Evolutionary conservation across 2,113 vertebrate genomes (phyloP).

Genomic region (Erpornis zantholeuca): DNA sequence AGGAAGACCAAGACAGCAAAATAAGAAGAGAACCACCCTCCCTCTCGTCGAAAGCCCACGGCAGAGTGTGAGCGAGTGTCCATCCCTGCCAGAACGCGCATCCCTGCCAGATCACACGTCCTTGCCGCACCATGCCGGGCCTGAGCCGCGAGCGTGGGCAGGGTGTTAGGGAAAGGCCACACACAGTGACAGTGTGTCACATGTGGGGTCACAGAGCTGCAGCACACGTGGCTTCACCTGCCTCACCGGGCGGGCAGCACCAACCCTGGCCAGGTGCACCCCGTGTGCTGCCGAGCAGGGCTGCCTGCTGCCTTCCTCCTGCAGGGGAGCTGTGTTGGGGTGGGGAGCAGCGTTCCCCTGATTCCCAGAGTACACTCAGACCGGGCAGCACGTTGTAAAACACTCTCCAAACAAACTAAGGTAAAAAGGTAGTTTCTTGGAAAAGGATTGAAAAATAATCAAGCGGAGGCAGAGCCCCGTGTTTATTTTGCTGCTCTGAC

Average conservation of each 20-base stretch:
- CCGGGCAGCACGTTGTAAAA: not conserved
- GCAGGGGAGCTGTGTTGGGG: not conserved
- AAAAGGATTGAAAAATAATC: conserved; percentile 45
- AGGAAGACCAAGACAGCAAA: not conserved
- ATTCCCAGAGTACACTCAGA: not conserved
- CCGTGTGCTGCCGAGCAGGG: accelerated
- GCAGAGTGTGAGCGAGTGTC: accelerated
- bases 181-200: accelerated
- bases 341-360: accelerated
- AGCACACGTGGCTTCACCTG: not conserved
- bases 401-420: conserved; percentile 28
- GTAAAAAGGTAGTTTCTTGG: conserved; percentile 45
- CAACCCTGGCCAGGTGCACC: accelerated
- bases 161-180: not conserved
- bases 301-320: not conserved
- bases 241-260: accelerated
- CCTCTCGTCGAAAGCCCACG: not conserved
- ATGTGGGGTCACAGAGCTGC: accelerated
- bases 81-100: not conserved
- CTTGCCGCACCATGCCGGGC: not conserved
- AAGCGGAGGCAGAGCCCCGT: not conserved
- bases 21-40: not conserved
- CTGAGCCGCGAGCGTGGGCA: accelerated
- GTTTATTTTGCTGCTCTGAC: conserved; percentile 65
- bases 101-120: accelerated